These are phyloP conservation scores for Labrus mixtus DNA, from an alignment of 2,113 vertebrate genomes.

Conservation along the genomic window DNA sequence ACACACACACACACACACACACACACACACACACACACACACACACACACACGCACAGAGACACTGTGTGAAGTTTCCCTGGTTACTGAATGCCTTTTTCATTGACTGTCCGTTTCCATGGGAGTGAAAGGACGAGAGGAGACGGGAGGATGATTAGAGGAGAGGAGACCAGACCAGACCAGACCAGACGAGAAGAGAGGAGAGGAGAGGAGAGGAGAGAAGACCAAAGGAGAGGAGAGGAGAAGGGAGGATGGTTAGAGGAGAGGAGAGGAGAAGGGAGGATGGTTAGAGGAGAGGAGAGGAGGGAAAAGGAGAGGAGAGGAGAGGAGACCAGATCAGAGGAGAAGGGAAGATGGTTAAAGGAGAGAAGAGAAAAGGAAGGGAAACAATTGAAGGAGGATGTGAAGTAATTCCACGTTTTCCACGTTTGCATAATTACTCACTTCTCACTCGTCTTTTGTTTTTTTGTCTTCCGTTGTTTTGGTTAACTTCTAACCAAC, in stretches of 20 bases:
- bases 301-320: background rate
- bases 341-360: no score
- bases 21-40: conserved; percentile 38
- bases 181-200: no score
- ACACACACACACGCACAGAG: conserved; percentile 52
- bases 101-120: conserved; percentile 74
- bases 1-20: conserved; percentile 26
- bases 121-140: conserved; percentile 63
- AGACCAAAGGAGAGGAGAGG: background rate
- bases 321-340: background rate
- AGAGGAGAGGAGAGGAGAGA: background rate
- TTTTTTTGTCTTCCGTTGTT: no score
- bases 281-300: no score
- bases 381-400: no score
- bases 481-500: no score
- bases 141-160: conserved; percentile 49
- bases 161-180: no score
- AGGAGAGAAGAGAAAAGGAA: background rate
- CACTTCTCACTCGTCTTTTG: no score
- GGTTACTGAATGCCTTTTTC: conserved; percentile 74
- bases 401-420: no score
- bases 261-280: background rate
- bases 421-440: no score
- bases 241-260: background rate
- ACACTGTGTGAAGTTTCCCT: conserved; percentile 58